phyloP scores from a whole-genome alignment of 2,113 vertebrate genomes.

The Cacatua alba region DNA sequence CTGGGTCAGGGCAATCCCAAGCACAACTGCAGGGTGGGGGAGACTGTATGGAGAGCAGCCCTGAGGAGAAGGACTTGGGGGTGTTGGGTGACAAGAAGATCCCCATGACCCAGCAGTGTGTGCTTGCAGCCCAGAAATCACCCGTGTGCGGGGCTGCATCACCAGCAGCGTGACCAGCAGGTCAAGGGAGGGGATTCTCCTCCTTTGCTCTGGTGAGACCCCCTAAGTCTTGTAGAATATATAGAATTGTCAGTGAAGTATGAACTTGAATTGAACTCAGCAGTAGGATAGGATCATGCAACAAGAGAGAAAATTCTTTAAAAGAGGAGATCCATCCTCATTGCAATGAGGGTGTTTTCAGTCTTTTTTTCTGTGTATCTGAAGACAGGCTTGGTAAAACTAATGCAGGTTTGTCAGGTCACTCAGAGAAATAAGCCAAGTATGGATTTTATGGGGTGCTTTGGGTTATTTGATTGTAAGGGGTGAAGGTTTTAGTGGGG shows the following conservation, averaged over 20 bases:
- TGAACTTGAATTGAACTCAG: slow-evolving; percentile 15
- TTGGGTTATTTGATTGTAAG: too few relatives aligned
- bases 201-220: background rate
- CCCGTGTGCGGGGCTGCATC: background rate
- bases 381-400: background rate
- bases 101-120: background rate
- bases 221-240: background rate
- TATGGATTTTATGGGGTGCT: background rate
- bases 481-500: background rate
- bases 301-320: background rate
- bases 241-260: background rate
- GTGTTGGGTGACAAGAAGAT: too few relatives aligned
- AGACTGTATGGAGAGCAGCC: background rate
- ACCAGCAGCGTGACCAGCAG: background rate
- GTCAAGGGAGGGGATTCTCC: background rate
- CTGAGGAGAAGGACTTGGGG: background rate
- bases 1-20: background rate
- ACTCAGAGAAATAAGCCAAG: background rate
- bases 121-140: background rate
- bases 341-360: background rate
- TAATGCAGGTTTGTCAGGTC: background rate
- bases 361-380: background rate
- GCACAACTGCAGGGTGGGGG: background rate
- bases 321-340: background rate
- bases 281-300: background rate